Evolutionary conservation across 1,140 invertebrate species (phyloP).

Genomic region (Polypedilum vanderplanki): DNA sequence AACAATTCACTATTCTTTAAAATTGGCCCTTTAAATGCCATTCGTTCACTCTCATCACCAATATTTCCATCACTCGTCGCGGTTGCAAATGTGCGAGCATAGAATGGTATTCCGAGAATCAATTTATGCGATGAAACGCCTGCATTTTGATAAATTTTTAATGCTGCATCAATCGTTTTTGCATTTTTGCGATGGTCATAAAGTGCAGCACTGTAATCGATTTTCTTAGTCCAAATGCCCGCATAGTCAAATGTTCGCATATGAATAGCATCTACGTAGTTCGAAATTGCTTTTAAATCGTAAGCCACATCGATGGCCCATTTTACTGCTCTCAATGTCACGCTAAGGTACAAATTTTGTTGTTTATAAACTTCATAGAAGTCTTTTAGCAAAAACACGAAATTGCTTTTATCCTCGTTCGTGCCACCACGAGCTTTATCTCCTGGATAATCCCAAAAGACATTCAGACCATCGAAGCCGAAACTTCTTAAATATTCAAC

Average conservation of each 20-base stretch:
- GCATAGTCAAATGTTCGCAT: slow-evolving; percentile 70
- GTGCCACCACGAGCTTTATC: slow-evolving; percentile 48
- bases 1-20: slow-evolving; percentile 60
- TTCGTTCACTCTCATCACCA: slow-evolving; percentile 40
- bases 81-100: slow-evolving; percentile 48
- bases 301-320: slow-evolving; percentile 54
- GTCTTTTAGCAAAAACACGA: slow-evolving; percentile 54
- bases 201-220: slow-evolving; percentile 55
- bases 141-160: slow-evolving; percentile 51
- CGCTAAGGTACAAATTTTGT: slow-evolving; percentile 49
- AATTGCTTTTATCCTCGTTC: slow-evolving; percentile 56
- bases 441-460: slow-evolving; percentile 63
- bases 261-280: slow-evolving; percentile 59
- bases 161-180: slow-evolving; percentile 46
- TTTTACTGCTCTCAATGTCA: slow-evolving; percentile 53
- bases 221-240: slow-evolving; percentile 56
- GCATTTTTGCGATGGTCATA: slow-evolving; percentile 39
- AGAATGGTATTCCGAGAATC: slow-evolving; percentile 59
- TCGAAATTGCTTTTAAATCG: slow-evolving; percentile 53
- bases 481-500: slow-evolving; percentile 51
- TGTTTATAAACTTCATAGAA: slow-evolving; percentile 48
- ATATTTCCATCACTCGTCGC: slow-evolving; percentile 38
- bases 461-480: slow-evolving; percentile 59
- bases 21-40: slow-evolving; percentile 53
- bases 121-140: slow-evolving; percentile 55